A percentile compares a stretch with the other conserved stretches of the same genome.
phyloP scores from a whole-genome alignment of 92 coral and sea anemone species.

The Virgularia gustaviana region DNA sequence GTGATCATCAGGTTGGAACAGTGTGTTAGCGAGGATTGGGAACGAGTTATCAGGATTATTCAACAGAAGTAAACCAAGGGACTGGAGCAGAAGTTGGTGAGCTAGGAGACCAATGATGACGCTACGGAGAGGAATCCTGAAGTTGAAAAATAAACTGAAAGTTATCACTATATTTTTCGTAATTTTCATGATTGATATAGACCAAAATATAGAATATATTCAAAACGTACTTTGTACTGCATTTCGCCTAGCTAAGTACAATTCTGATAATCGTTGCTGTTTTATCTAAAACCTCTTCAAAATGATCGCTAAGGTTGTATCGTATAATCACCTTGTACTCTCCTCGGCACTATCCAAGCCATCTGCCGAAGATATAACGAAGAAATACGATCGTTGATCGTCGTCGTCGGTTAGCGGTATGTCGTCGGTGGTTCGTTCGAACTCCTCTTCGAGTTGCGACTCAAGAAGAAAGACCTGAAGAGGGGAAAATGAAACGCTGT shows the following conservation, averaged over 20 bases:
- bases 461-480: constrained; percentile 81
- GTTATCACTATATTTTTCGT: no score
- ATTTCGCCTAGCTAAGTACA: no score
- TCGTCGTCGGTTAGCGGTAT: constrained; percentile 69
- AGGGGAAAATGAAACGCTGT: neutral
- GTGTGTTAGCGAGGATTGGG: constrained; percentile 48
- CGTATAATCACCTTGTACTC: constrained; percentile 66
- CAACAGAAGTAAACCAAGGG: constrained; percentile 86
- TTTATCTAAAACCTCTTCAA: no score
- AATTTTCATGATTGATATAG: neutral
- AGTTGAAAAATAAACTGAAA: neutral
- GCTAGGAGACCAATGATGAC: constrained; percentile 84
- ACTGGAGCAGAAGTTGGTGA: constrained; percentile 88
- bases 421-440: constrained; percentile 57
- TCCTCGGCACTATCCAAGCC: constrained; percentile 84
- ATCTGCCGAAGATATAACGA: constrained; percentile 84
- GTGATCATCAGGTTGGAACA: constrained; percentile 47
- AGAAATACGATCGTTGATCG: constrained; percentile 87
- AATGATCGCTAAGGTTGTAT: no score
- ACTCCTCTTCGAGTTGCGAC: constrained; percentile 61
- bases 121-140: constrained; percentile 86
- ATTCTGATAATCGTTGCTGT: no score
- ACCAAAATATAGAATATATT: neutral
- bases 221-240: no score
- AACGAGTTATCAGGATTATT: constrained; percentile 61